Evolutionary conservation across 2,113 vertebrate species (phyloP).

Genomic region (Brevimyrus niger): DNA sequence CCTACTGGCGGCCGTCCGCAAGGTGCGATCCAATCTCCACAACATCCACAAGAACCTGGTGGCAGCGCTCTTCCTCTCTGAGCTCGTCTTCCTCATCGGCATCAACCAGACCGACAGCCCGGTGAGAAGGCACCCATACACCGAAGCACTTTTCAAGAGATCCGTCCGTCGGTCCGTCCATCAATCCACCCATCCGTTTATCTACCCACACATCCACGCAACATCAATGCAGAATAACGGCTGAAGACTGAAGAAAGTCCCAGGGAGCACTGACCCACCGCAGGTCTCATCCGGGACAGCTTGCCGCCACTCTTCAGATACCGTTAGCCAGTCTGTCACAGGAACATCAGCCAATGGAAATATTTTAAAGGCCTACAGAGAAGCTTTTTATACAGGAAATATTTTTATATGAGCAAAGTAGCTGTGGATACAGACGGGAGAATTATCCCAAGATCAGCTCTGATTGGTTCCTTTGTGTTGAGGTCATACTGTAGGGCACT

Average conservation of each 20-base stretch:
- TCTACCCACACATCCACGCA: background rate
- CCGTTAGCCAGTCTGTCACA: background rate
- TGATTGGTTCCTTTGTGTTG: background rate
- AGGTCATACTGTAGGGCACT: background rate
- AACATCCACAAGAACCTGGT: constrained; percentile 73
- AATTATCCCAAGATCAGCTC: background rate
- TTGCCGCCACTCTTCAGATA: background rate
- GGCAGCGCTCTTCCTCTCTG: constrained; percentile 69
- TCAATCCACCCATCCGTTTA: background rate
- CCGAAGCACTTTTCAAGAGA: background rate
- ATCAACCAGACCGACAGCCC: constrained; percentile 77
- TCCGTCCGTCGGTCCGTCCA: background rate
- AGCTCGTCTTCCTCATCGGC: constrained; percentile 75
- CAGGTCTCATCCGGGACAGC: background rate
- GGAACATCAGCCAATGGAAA: background rate
- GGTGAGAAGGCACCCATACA: constrained; percentile 48
- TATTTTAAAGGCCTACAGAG: background rate
- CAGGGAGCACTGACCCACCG: background rate
- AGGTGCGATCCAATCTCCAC: constrained; percentile 71
- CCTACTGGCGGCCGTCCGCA: constrained; percentile 62
- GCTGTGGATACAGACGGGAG: too few species aligned
- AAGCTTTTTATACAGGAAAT: background rate
- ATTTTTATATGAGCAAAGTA: too few species aligned
- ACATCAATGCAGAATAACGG: background rate
- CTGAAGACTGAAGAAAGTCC: background rate